phyloP scores from a whole-genome alignment of 1,140 invertebrate species.

The Aradophagus sp. region DNA sequence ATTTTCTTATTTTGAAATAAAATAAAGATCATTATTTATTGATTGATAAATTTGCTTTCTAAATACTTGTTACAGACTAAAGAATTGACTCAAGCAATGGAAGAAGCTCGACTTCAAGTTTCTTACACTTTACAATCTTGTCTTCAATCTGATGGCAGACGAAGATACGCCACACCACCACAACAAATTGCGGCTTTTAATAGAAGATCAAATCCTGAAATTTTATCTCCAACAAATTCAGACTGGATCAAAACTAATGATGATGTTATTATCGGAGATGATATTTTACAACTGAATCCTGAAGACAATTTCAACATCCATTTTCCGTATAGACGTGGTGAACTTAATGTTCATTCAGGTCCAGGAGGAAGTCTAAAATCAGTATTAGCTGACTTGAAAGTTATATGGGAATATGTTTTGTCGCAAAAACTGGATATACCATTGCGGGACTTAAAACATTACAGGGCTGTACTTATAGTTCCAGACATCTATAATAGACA shows the following conservation, averaged over 20 bases:
- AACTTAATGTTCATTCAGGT: conserved; percentile 88
- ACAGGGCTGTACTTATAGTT: conserved; percentile 90
- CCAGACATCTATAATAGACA: conserved; percentile 93
- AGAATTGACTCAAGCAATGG: conserved; percentile 83
- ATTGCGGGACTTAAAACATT: conserved; percentile 85
- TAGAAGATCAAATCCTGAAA: conserved; percentile 82
- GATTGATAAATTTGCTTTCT: background rate
- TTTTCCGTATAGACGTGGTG: conserved; percentile 91
- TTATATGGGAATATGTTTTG: conserved; percentile 90
- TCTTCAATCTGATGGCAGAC: conserved; percentile 85
- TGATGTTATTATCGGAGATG: conserved; percentile 81
- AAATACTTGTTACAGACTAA: conserved; percentile 73
- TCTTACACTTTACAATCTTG: conserved; percentile 90
- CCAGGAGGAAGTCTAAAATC: conserved; percentile 89
- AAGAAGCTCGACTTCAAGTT: conserved; percentile 87
- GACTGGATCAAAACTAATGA: conserved; percentile 79
- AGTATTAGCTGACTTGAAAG: conserved; percentile 87
- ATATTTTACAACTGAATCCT: conserved; percentile 84
- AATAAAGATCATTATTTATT: background rate
- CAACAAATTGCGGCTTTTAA: conserved; percentile 92
- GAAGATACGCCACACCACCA: conserved; percentile 88
- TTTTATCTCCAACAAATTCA: conserved; percentile 73
- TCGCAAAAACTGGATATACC: conserved; percentile 85
- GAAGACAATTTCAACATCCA: conserved; percentile 87
- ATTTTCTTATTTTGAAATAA: background rate